These are phyloP conservation scores for Perca schrenkii DNA, from an alignment of 2,113 vertebrate genomes.

Conservation along the genomic window DNA sequence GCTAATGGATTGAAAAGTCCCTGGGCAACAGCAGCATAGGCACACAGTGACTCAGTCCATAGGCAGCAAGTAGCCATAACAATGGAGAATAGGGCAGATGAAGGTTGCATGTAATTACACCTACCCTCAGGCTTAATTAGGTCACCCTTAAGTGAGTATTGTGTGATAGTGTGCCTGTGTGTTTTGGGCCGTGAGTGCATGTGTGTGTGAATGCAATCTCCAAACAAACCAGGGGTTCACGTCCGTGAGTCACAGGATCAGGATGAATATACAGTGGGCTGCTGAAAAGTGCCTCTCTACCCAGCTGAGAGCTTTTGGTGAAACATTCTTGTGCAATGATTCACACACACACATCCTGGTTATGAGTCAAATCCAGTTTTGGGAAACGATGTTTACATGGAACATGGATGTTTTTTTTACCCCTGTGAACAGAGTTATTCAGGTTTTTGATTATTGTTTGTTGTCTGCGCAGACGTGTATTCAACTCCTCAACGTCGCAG, in stretches of 20 bases:
- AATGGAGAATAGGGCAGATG: conserved; percentile 70
- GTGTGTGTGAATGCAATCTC: conserved; percentile 41
- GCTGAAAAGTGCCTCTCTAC: conserved; percentile 31
- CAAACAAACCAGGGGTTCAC: conserved; percentile 47
- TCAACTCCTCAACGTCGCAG: background rate
- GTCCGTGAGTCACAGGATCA: conserved; percentile 48
- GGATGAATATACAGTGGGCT: conserved; percentile 43
- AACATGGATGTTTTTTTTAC: background rate
- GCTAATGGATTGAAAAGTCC: conserved; percentile 56
- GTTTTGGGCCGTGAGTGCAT: background rate
- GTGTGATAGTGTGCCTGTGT: conserved; percentile 50
- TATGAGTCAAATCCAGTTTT: conserved; percentile 28
- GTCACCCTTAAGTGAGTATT: conserved; percentile 74
- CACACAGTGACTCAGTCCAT: conserved; percentile 46
- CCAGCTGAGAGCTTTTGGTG: conserved; percentile 15
- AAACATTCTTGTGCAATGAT: conserved; percentile 21
- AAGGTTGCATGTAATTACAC: conserved; percentile 82
- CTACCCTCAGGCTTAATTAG: conserved; percentile 75
- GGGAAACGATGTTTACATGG: background rate
- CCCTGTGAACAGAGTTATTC: background rate
- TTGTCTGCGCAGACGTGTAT: background rate
- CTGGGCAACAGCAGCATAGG: conserved; percentile 38
- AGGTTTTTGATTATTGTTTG: background rate
- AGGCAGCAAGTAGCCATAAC: conserved; percentile 69
- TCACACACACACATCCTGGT: background rate